Base-by-base conservation (phyloP, 1,140 invertebrate species). In the Hylaeus volcanicus region DNA sequence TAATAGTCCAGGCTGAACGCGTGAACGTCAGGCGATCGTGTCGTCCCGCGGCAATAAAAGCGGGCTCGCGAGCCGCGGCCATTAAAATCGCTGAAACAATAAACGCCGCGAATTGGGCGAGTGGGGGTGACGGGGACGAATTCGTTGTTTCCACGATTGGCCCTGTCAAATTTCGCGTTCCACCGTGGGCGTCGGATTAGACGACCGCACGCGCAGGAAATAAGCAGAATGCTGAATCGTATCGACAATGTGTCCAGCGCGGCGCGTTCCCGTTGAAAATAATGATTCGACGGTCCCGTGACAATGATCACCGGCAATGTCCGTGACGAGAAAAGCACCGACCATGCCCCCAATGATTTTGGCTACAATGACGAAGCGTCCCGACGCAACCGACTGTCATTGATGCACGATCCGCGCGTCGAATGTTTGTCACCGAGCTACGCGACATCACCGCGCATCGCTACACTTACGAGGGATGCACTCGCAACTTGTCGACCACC, bases 201-300 rank as follows among this genome's bases (percentile, higher is more conserved):
- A 15, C 26, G 12, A 37, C 26, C 45, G 45, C 61, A 5, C 26
- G 37, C 43, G 43, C 71, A 56, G 63, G 63, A 75, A 80, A 75
- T 80, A 75, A 75, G 64, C 79, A 69, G 75, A 75, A 75, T 11
- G 79, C 79, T 75, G 79, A 80, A 75, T 65, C 39, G 60, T 66
- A 79, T 79, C 73, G 64, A 75, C 45, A 26, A 53, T n/a, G 70
- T 51, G 41, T 73, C 51, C 51, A 51, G 51, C 77, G 48, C 43
- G 45, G 12, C 37, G 14, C 2, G 69, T 9, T 12, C 26, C 63
- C 41, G 12, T 8, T 15, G 72, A 75, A 75, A 80, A 80, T 80
- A 75, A 80, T 80, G 72, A 80, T 68, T 74, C 12, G 15, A 75
- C 56, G 12, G 56, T 68, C 12, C 37, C 72, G 73, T 55, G 56